Conservation (phyloP, 1,140 invertebrate genomes). For the Drosophila dunni region DNA sequence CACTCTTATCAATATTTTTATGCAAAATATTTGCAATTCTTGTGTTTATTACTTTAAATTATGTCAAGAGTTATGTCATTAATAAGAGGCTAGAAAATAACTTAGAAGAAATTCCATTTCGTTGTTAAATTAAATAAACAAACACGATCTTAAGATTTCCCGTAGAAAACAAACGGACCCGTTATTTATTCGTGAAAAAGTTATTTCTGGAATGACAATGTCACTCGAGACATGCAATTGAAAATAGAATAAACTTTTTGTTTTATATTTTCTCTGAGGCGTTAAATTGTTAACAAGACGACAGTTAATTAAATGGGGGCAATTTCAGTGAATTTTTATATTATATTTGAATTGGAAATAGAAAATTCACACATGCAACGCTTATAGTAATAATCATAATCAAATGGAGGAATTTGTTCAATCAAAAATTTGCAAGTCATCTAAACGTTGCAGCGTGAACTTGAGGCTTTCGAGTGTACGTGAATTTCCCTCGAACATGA, state of each 20-base stretch:
- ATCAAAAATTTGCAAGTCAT: constrained; percentile 74
- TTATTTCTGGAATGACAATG: neutral
- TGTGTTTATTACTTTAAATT: no score
- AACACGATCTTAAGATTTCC: neutral
- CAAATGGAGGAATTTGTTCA: constrained; percentile 34
- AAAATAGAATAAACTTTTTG: neutral
- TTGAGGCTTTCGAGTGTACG: constrained; percentile 73
- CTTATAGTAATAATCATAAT: neutral
- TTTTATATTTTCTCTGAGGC: neutral
- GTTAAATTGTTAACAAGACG: constrained; percentile 3
- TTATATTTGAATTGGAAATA: constrained; percentile 8
- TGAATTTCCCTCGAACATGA: constrained; percentile 75
- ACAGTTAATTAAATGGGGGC: constrained; percentile 6
- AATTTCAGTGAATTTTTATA: constrained; percentile 20
- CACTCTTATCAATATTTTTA: no score
- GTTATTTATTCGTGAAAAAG: constrained; percentile 2
- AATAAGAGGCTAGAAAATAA: no score
- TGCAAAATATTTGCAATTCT: no score
- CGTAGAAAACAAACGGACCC: neutral
- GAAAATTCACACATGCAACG: constrained; percentile 1
- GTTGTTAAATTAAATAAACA: no score
- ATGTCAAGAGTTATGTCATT: no score
- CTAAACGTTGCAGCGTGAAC: constrained; percentile 66
- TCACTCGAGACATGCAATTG: constrained; percentile 6
- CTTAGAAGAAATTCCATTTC: no score